Conservation (phyloP, 30 jellyfish, hydroid and myxozoan genomes). For the Hydractinia echinata region DNA sequence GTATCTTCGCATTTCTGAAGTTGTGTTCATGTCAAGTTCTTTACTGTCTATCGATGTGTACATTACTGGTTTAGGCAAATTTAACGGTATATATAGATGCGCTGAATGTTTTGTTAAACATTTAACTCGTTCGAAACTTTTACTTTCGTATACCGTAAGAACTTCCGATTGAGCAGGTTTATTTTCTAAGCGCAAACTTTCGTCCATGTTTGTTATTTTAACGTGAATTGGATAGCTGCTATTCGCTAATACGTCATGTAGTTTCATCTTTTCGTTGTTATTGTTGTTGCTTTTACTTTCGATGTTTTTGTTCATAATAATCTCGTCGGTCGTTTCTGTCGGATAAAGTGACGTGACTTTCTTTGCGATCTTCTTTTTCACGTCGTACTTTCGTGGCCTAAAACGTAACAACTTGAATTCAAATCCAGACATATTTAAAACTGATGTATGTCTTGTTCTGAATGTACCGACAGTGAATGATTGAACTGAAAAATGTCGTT, state of each 20-base stretch:
- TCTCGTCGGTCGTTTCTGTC: background rate
- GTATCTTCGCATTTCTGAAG: background rate
- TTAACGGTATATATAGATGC: background rate
- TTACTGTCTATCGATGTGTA: slow-evolving; percentile 8
- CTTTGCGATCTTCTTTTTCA: background rate
- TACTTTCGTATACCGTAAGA: background rate
- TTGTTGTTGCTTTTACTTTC: background rate
- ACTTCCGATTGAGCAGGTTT: background rate
- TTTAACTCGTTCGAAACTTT: slow-evolving; percentile 18
- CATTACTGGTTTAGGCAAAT: slow-evolving; percentile 23
- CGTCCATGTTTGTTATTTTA: background rate
- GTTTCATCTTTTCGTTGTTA: background rate
- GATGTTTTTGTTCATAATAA: background rate
- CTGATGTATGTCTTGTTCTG: too few species aligned
- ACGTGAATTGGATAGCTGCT: background rate
- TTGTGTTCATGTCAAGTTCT: background rate
- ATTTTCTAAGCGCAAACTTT: background rate
- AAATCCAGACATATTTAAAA: too few species aligned
- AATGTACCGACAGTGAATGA: too few species aligned
- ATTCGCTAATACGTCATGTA: background rate
- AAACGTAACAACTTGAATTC: background rate
- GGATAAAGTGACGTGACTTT: background rate
- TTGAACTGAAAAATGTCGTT: too few species aligned
- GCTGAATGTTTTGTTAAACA: slow-evolving; percentile 11
- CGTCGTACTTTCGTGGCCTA: slow-evolving; percentile 8